phyloP scores from a whole-genome alignment of 2,113 vertebrate genomes.

The Ochotona curzoniae region DNA sequence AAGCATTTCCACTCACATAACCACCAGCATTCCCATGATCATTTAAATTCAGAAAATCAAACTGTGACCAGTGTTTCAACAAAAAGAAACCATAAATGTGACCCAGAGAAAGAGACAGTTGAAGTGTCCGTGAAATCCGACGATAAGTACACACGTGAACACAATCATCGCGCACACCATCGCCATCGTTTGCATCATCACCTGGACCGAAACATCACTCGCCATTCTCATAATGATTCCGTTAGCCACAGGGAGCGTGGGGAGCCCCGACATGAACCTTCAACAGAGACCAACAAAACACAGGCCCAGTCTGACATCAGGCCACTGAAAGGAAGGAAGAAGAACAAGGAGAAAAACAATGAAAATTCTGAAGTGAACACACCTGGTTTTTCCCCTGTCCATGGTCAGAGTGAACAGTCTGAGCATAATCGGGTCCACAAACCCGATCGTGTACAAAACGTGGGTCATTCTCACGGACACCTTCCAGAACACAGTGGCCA shows the following conservation, averaged over 20 bases:
- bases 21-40: conserved; percentile 80
- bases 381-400: conserved; percentile 77
- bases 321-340: conserved; percentile 85
- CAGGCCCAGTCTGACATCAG: conserved; percentile 85
- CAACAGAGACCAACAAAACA: conserved; percentile 85
- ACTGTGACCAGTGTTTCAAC: conserved; percentile 72
- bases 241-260: conserved; percentile 70
- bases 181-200: conserved; percentile 81
- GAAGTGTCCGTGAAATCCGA: conserved; percentile 76
- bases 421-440: conserved; percentile 86
- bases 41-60: conserved; percentile 84
- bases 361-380: conserved; percentile 82
- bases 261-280: conserved; percentile 83
- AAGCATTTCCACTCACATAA: conserved; percentile 89
- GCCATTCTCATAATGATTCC: conserved; percentile 81
- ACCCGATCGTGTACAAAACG: conserved; percentile 73
- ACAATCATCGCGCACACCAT: conserved; percentile 77
- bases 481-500: conserved; percentile 76
- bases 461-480: conserved; percentile 70
- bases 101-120: conserved; percentile 78
- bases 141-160: conserved; percentile 74
- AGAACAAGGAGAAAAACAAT: conserved; percentile 82
- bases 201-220: conserved; percentile 81
- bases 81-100: conserved; percentile 83
- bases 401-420: conserved; percentile 80